These are phyloP conservation scores for Philopedon plagiatum DNA, from an alignment of 2,888 invertebrate genomes.

Conservation along the genomic window DNA sequence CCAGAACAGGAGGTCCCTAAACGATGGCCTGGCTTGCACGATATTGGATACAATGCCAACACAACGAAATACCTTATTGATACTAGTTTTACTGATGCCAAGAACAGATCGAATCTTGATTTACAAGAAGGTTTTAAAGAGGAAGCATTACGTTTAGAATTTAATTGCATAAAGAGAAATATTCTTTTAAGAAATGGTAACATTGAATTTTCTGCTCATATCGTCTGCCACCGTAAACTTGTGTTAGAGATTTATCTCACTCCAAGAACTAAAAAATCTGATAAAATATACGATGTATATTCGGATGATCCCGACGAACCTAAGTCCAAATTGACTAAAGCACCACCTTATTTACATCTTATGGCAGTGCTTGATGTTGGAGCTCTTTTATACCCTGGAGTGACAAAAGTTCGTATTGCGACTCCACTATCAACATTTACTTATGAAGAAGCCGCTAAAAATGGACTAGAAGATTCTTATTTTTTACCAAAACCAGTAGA, in stretches of 20 bases:
- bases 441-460: conserved; percentile 60
- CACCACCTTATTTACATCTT: conserved; percentile 61
- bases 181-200: conserved; percentile 56
- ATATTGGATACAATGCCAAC: conserved; percentile 55
- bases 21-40: conserved; percentile 57
- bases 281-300: conserved; percentile 14
- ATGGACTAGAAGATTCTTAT: conserved; percentile 62
- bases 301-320: conserved; percentile 16
- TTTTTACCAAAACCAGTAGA: conserved; percentile 59
- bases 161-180: conserved; percentile 62
- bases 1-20: conserved; percentile 53
- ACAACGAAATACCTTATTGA: conserved; percentile 58
- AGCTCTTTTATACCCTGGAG: conserved; percentile 65
- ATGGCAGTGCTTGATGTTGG: conserved; percentile 65
- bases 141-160: conserved; percentile 60
- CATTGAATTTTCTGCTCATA: conserved; percentile 55
- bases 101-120: conserved; percentile 56
- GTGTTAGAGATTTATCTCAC: conserved; percentile 63
- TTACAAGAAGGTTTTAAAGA: conserved; percentile 54
- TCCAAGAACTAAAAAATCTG: conserved; percentile 45
- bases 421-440: conserved; percentile 62
- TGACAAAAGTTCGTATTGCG: conserved; percentile 60
- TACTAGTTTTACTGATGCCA: conserved; percentile 54
- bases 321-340: conserved; percentile 30
- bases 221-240: conserved; percentile 59